Base-by-base conservation (phyloP, 1,140 invertebrate genomes). In the Venustaconcha ellipsiformis region DNA sequence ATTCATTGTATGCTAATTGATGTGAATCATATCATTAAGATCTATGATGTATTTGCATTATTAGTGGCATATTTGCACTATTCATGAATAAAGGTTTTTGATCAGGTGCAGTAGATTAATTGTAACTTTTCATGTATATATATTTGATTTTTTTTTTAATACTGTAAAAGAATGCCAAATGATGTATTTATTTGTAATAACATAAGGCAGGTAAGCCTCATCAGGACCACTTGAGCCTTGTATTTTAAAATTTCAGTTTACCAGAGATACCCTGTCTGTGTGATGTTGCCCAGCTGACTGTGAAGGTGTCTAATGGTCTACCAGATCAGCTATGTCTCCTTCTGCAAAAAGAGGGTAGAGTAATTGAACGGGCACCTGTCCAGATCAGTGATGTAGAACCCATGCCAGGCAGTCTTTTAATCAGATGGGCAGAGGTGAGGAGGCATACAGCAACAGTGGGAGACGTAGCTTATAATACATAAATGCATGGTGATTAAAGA, bases 231-330 rank as follows among this genome's bases (percentile, higher is more conserved):
- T 48, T 48, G 37, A 11, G 37, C 37, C 37, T 6, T 48, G 6
- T 48, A 48, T 48, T 14, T n/a, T 74, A 26, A 20, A 14, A 64
- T 81, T 79, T 57, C 79, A 88, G 87, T 72, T 67, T 88, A 62
- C 87, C 87, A 74, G 87, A 86, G 76, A 80, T 88, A 15, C 87
- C 87, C 2, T 77, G 78, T 76, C 79, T 85, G 55, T 78, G 80
- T 67, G 86, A 85, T 65, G 85, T 88, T 15, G 80, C 84, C 18
- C 85, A 75, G 68, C 80, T 88, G 17, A 80, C 82, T 70, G 81
- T 85, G 8, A 81, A 83, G 57, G 76, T 83, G n/a, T 55, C 72
- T 20, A 26, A 64, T 14, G 79, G 73, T 62, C 56, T 85, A 15
- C 58, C 78, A 11, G 68, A 80, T 2, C 78, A 81, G 68, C 56